These are phyloP conservation scores for Ophioderma brevispina DNA, from an alignment of 35 echinoderm and acorn worm species.

Conservation along the genomic window DNA sequence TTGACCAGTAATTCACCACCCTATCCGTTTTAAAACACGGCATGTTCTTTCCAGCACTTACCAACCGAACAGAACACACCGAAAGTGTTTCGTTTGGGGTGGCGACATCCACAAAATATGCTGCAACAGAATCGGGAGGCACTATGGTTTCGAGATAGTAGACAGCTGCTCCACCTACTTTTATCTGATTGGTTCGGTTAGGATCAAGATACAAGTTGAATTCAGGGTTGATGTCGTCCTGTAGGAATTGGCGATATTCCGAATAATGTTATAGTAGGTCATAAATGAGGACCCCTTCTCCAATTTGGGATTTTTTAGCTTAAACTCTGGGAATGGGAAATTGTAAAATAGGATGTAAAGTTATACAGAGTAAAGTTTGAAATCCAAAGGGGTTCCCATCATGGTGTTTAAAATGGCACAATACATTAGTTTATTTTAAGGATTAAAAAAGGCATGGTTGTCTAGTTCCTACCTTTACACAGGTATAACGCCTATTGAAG, in stretches of 20 bases:
- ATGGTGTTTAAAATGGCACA: too few relatives aligned
- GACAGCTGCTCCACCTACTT: slow-evolving; percentile 53
- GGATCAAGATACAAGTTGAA: slow-evolving; percentile 43
- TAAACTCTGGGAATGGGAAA: background rate
- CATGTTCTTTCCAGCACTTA: slow-evolving; percentile 57
- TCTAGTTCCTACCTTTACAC: too few relatives aligned
- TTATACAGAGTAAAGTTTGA: too few relatives aligned
- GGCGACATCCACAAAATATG: slow-evolving; percentile 64
- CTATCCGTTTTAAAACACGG: slow-evolving; percentile 72
- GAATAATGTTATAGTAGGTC: background rate
- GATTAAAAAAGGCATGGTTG: too few relatives aligned
- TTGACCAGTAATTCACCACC: slow-evolving; percentile 50
- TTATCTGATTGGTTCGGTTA: slow-evolving; percentile 15
- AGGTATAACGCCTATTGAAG: too few relatives aligned
- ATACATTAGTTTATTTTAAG: too few relatives aligned
- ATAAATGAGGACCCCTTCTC: background rate
- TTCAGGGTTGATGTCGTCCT: slow-evolving; percentile 71
- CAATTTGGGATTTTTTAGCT: background rate
- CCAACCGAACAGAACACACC: slow-evolving; percentile 60
- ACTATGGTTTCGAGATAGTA: slow-evolving; percentile 65
- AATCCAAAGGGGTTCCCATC: too few relatives aligned
- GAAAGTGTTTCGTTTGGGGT: slow-evolving; percentile 65
- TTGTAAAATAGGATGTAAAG: too few relatives aligned
- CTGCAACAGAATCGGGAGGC: slow-evolving; percentile 49
- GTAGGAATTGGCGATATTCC: background rate